phyloP scores from a whole-genome alignment of 2,113 vertebrate species.

The Dasypus novemcinctus region DNA sequence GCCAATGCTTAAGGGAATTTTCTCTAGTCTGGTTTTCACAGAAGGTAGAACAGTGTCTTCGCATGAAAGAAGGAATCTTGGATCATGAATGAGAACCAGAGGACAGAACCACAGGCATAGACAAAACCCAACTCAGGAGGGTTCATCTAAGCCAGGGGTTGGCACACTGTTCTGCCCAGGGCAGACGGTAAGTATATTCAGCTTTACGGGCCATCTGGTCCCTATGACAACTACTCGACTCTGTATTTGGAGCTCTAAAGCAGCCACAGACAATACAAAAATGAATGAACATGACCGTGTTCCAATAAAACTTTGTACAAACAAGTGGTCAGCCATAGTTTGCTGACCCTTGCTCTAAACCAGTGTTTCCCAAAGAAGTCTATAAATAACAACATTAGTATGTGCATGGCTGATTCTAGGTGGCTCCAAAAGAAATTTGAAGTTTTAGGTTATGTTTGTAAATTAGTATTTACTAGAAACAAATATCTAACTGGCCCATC shows the following conservation, averaged over 20 bases:
- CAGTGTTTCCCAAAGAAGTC: background rate
- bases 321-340: background rate
- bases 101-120: background rate
- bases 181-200: background rate
- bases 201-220: background rate
- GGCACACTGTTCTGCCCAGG: background rate
- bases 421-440: background rate
- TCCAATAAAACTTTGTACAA: background rate
- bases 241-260: background rate
- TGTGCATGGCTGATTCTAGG: background rate
- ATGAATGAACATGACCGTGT: background rate
- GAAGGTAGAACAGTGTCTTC: background rate
- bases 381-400: background rate
- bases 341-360: background rate
- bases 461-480: conserved; percentile 24
- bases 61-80: background rate
- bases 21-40: background rate
- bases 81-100: background rate
- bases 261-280: background rate
- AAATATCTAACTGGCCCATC: background rate
- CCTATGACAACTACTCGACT: background rate
- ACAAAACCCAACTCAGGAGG: background rate
- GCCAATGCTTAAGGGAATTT: background rate
- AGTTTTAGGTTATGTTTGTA: conserved; percentile 6
- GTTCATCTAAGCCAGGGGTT: background rate